phyloP scores from a whole-genome alignment of 2,113 vertebrate genomes.

The Ptilonorhynchus violaceus region DNA sequence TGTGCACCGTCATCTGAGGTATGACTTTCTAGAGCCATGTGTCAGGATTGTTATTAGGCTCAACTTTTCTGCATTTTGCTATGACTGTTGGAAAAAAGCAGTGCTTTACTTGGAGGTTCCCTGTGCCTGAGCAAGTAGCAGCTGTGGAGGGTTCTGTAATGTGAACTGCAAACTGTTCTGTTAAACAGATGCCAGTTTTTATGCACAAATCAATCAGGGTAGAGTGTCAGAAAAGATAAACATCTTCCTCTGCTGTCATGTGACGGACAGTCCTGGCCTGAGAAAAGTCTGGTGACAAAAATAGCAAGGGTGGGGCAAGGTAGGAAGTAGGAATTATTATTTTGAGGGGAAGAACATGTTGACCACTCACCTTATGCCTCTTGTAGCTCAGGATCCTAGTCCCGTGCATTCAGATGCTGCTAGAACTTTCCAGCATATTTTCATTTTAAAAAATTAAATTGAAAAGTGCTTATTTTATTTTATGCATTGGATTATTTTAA shows the following conservation, averaged over 20 bases:
- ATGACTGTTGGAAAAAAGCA: rapidly evolving
- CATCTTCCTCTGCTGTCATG: not conserved
- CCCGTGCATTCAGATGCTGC: not conserved
- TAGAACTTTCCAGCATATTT: not conserved
- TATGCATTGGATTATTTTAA: not conserved
- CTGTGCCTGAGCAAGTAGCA: not conserved
- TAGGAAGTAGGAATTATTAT: conserved; percentile 17
- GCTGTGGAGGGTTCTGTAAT: not conserved
- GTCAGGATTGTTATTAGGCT: not conserved
- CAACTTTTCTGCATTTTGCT: not conserved
- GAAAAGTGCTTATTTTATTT: not conserved
- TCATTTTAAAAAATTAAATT: not conserved
- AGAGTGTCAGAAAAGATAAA: not conserved
- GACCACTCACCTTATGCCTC: not conserved
- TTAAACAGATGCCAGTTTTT: not conserved
- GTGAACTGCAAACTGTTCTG: not conserved
- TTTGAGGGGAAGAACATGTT: not conserved
- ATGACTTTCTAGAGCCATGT: not conserved
- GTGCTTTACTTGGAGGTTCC: not conserved
- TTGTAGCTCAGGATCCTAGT: not conserved
- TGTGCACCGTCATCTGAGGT: not conserved
- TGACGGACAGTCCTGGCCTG: not conserved
- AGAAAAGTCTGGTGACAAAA: not conserved
- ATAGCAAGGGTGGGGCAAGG: conserved; percentile 22
- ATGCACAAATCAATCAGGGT: not conserved